phyloP scores from a whole-genome alignment of 2,797 vertebrate species.

The Melanotaenia nigrans region DNA sequence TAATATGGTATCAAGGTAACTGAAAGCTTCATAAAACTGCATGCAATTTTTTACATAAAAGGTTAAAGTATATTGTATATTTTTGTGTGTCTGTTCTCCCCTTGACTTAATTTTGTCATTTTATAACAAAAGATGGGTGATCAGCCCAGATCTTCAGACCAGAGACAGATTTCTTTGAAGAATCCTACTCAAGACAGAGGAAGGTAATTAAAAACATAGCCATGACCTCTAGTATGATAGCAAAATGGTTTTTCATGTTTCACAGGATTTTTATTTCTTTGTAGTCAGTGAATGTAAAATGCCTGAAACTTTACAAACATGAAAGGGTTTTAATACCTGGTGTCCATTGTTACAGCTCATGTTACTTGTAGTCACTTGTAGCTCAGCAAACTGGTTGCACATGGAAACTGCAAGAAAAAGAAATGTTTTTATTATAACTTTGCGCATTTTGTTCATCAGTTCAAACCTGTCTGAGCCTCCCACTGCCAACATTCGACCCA shows the following conservation, averaged over 20 bases:
- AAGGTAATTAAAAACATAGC: slow-evolving; percentile 80
- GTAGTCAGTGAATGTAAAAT: neutral
- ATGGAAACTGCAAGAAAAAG: neutral
- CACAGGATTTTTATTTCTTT: neutral
- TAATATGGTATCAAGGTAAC: neutral
- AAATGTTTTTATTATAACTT: neutral
- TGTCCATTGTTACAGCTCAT: neutral
- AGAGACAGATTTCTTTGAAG: slow-evolving; percentile 90
- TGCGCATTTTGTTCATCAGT: slow-evolving; percentile 66
- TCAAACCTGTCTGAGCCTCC: slow-evolving; percentile 92
- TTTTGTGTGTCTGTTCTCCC: neutral
- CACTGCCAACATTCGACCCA: slow-evolving; percentile 97
- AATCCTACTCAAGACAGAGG: slow-evolving; percentile 92
- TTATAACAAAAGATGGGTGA: slow-evolving; percentile 73
- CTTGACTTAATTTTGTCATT: neutral
- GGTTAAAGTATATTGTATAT: neutral
- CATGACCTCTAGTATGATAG: neutral
- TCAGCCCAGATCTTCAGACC: slow-evolving; percentile 85
- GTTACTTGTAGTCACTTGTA: neutral
- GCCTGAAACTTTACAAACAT: neutral
- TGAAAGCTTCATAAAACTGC: neutral
- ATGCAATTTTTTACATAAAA: neutral
- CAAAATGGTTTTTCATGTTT: neutral
- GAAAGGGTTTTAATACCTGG: neutral
- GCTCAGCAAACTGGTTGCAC: neutral